These are phyloP conservation scores for Drosophila tropicalis DNA, from an alignment of 1,140 invertebrate species.

Conservation along the genomic window DNA sequence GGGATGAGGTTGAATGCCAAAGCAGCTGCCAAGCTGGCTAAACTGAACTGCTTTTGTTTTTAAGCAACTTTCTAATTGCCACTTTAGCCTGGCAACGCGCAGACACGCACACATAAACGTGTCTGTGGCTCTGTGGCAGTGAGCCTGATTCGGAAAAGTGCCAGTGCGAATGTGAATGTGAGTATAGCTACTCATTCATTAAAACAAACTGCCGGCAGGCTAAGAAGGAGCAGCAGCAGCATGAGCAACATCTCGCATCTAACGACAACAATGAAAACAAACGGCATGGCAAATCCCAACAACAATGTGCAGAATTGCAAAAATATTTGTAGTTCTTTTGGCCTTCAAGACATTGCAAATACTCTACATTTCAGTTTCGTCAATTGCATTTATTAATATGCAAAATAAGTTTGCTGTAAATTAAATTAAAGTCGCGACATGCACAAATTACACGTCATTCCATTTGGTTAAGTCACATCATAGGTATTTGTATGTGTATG, in stretches of 20 bases:
- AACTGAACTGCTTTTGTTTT: conserved; percentile 66
- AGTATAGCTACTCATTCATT: conserved; percentile 71
- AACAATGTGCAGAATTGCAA: conserved; percentile 58
- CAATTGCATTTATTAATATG: conserved; percentile 14
- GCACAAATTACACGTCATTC: not conserved
- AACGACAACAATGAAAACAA: conserved; percentile 78
- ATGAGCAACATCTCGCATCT: conserved; percentile 30
- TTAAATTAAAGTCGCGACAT: not conserved
- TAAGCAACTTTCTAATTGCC: conserved; percentile 80
- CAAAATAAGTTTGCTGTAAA: not conserved
- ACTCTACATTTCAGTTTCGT: conserved; percentile 24
- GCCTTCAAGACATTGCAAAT: conserved; percentile 24
- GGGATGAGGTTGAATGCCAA: not conserved
- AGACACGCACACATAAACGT: conserved; percentile 18
- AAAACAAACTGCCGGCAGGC: conserved; percentile 73
- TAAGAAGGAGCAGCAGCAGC: conserved; percentile 46
- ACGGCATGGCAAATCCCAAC: conserved; percentile 57
- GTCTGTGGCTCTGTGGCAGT: conserved; percentile 7
- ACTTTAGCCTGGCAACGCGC: conserved; percentile 58
- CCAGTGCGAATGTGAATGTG: not conserved
- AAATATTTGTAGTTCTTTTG: conserved; percentile 21
- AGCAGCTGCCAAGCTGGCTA: conserved; percentile 32
- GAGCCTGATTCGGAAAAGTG: conserved; percentile 4
- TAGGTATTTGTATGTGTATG: no score
- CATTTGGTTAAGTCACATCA: no score